These are phyloP conservation scores for Morus bassanus DNA, from an alignment of 2,797 vertebrate species.

Conservation along the genomic window DNA sequence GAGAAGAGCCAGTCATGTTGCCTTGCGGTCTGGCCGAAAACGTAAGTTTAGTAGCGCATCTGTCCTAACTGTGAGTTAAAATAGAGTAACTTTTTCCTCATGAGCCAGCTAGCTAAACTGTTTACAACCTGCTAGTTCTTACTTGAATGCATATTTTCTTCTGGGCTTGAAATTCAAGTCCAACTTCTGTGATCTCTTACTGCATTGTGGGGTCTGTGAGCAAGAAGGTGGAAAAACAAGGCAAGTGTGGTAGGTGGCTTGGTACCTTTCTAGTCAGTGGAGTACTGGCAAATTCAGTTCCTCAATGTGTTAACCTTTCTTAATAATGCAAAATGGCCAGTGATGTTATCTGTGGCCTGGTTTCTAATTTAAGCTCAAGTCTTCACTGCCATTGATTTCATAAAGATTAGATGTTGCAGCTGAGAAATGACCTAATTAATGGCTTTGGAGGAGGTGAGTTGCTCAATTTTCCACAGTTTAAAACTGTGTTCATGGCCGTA, in stretches of 20 bases:
- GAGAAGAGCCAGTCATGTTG: background rate
- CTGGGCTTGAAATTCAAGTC: background rate
- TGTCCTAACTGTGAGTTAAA: background rate
- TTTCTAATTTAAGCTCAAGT: constrained; percentile 36
- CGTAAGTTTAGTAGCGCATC: background rate
- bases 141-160: background rate
- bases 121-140: background rate
- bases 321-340: background rate
- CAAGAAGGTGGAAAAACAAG: background rate
- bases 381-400: background rate
- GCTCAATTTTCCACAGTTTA: background rate
- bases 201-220: background rate
- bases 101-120: background rate
- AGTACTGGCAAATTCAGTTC: background rate
- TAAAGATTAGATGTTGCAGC: constrained; percentile 25
- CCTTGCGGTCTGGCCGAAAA: background rate
- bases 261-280: background rate
- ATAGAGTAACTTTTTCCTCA: background rate
- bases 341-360: constrained; percentile 1
- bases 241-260: background rate
- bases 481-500: background rate
- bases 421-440: constrained; percentile 8
- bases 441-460: background rate
- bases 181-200: background rate
- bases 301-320: background rate